These are phyloP conservation scores for Ctenopoma kingsleyae DNA, from an alignment of 2,797 vertebrate genomes.

Conservation along the genomic window DNA sequence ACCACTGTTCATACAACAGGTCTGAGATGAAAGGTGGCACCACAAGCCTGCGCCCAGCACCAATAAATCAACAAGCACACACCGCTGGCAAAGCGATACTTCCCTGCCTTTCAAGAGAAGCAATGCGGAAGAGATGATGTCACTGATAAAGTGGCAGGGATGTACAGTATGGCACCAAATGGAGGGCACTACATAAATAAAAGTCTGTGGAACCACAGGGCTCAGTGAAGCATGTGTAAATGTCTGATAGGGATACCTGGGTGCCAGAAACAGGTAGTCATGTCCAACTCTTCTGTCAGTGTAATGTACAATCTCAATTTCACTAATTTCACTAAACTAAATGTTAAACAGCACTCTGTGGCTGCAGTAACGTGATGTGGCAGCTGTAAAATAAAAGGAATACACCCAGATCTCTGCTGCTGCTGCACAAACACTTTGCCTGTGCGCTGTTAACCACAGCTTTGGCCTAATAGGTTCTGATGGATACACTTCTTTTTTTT, in stretches of 20 bases:
- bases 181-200: constrained; percentile 56
- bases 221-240: constrained; percentile 51
- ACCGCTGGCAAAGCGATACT: constrained; percentile 33
- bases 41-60: constrained; percentile 29
- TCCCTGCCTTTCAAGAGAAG: constrained; percentile 52
- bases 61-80: constrained; percentile 68
- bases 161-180: constrained; percentile 38
- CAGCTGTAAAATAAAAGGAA: constrained; percentile 43
- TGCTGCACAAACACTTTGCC: constrained; percentile 51
- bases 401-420: constrained; percentile 23
- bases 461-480: constrained; percentile 57
- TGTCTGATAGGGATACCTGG: constrained; percentile 49
- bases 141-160: constrained; percentile 61
- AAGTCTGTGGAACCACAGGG: constrained; percentile 25
- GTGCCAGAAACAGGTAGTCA: constrained; percentile 22
- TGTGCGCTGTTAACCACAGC: constrained; percentile 52
- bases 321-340: neutral
- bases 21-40: constrained; percentile 42
- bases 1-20: constrained; percentile 58
- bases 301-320: too few species aligned
- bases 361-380: constrained; percentile 64
- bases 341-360: constrained; percentile 26
- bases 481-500: constrained; percentile 41
- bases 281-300: too few species aligned
- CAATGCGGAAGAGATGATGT: constrained; percentile 60